Percentiles rank a stretch among this genome's conserved stretches.
Evolutionary conservation across 1,140 invertebrate species (phyloP).

Genomic region (Bombus balteatus): DNA sequence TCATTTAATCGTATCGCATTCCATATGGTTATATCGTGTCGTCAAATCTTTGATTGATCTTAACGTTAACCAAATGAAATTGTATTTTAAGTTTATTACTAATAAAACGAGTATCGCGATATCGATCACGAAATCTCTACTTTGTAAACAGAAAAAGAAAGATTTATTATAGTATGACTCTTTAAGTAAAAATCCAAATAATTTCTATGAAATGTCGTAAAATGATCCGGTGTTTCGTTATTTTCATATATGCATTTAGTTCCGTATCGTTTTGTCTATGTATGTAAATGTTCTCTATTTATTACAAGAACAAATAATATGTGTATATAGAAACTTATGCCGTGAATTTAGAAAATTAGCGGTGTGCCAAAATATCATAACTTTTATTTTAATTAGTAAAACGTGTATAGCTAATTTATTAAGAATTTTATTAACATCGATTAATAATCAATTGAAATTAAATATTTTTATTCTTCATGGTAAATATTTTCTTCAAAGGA

Average conservation of each 20-base stretch:
- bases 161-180: constrained; percentile 12
- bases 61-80: background rate
- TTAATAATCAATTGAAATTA: too few relatives aligned
- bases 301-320: background rate
- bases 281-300: background rate
- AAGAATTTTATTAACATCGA: background rate
- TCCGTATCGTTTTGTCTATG: background rate
- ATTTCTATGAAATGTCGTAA: constrained; percentile 49
- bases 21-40: background rate
- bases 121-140: constrained; percentile 15
- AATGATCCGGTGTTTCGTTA: constrained; percentile 5
- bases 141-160: constrained; percentile 4
- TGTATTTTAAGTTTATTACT: background rate
- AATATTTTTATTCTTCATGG: background rate
- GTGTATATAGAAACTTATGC: background rate
- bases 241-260: background rate
- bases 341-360: background rate
- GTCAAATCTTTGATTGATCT: too few relatives aligned
- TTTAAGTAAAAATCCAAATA: constrained; percentile 45
- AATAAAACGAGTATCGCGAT: background rate
- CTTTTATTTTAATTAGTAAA: background rate
- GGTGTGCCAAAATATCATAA: background rate
- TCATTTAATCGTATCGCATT: background rate
- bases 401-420: background rate
- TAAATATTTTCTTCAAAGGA: too few relatives aligned